Evolutionary conservation across 2,888 invertebrate genomes (phyloP).

Genomic region (Salticus scenicus): DNA sequence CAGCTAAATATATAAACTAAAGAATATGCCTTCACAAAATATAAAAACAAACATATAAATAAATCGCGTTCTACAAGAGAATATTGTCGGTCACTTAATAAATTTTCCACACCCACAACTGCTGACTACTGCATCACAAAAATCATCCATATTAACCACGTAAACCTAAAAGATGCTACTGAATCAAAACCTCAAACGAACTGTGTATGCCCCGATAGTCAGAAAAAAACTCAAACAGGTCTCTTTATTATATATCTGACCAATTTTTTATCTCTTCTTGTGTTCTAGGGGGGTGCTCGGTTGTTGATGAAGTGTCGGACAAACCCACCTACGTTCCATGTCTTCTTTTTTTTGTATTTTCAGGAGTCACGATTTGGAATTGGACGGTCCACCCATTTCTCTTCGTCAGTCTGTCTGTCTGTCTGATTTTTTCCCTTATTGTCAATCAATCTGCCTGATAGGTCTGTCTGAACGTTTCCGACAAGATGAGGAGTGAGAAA

Average conservation of each 20-base stretch:
- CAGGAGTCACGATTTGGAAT: conserved; percentile 61
- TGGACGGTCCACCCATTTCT: conserved; percentile 28
- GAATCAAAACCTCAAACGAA: neutral
- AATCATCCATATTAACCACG: neutral
- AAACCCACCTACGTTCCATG: conserved; percentile 49
- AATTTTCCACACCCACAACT: neutral
- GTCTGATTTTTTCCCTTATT: conserved; percentile 42
- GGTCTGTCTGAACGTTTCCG: conserved; percentile 41
- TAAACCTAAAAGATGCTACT: neutral
- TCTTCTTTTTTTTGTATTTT: conserved; percentile 5
- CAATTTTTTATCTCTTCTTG: conserved; percentile 18
- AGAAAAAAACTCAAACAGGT: conserved; percentile 19
- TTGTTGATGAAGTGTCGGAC: conserved; percentile 62
- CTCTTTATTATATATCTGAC: conserved; percentile 14
- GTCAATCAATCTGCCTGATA: conserved; percentile 59
- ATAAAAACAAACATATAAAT: no score
- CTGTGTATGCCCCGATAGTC: neutral
- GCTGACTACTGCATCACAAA: neutral
- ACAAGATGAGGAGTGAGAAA: conserved; percentile 23
- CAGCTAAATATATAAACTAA: no score
- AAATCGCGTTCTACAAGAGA: no score
- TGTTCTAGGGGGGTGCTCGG: conserved; percentile 47
- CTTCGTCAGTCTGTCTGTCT: conserved; percentile 44
- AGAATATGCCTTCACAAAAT: no score
- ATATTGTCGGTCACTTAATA: no score